These are phyloP conservation scores for Parnassius glacialis DNA, from an alignment of 2,888 invertebrate genomes.

Conservation along the genomic window DNA sequence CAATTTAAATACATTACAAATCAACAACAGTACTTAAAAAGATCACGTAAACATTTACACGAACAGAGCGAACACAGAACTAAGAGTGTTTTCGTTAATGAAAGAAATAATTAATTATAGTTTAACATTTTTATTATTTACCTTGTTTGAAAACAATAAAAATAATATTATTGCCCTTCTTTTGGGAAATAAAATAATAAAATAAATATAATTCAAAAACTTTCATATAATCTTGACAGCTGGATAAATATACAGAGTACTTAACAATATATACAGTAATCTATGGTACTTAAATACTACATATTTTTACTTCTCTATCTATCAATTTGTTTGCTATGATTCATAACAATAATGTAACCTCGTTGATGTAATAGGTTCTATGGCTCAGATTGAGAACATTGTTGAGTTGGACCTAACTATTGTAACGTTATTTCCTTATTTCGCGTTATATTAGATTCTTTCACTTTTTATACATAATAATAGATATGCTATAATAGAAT, in stretches of 20 bases:
- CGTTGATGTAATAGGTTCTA: conserved; percentile 2
- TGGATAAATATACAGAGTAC: conserved; percentile 13
- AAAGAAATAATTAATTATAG: conserved; percentile 1
- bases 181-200: conserved; percentile 4
- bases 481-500: no score
- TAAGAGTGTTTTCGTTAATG: conserved; percentile 12
- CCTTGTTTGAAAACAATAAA: conserved; percentile 30
- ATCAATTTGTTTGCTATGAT: neutral
- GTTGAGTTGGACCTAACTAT: no score
- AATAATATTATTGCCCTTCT: conserved; percentile 13
- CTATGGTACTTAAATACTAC: no score
- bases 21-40: conserved; percentile 26
- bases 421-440: no score
- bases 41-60: conserved; percentile 25
- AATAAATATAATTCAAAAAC: conserved; percentile 25
- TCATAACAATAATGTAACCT: conserved; percentile 1
- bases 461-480: no score
- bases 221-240: conserved; percentile 13
- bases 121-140: conserved; percentile 29
- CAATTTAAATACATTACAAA: conserved; percentile 23
- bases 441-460: no score
- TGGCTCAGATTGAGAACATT: no score
- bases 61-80: conserved; percentile 16
- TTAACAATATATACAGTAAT: no score
- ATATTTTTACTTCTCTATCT: neutral